phyloP scores from a whole-genome alignment of 2,888 invertebrate genomes.

The Dryadula phaetusa region DNA sequence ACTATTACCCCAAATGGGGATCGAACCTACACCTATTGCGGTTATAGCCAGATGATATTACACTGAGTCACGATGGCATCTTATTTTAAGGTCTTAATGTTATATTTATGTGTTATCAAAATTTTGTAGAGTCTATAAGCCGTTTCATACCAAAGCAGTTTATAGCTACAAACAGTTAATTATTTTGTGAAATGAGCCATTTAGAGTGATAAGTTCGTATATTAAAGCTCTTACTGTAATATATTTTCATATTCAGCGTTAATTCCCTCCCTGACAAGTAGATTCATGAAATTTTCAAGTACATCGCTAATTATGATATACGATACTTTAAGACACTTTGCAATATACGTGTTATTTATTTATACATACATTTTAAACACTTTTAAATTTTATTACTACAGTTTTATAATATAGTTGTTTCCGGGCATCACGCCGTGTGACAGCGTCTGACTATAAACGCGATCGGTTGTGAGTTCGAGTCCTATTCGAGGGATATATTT shows the following conservation, averaged over 20 bases:
- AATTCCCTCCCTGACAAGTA: conserved; percentile 27
- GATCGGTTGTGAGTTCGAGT: too few species aligned
- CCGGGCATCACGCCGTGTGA: too few species aligned
- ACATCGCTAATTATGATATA: conserved; percentile 28
- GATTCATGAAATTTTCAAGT: conserved; percentile 32
- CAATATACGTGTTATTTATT: not conserved
- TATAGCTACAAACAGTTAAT: conserved; percentile 1
- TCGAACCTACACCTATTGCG: too few species aligned
- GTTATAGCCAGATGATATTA: too few species aligned
- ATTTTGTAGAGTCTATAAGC: not conserved
- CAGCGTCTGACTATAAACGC: too few species aligned
- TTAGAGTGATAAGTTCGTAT: conserved; percentile 14
- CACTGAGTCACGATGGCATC: too few species aligned
- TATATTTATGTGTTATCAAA: not conserved
- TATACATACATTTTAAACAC: not conserved
- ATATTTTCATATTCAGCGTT: conserved; percentile 22
- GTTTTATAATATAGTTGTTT: too few species aligned
- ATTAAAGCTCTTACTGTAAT: conserved; percentile 21
- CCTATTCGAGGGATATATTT: too few species aligned
- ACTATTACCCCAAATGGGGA: too few species aligned
- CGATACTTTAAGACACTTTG: not conserved
- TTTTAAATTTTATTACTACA: too few species aligned
- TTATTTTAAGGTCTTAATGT: not conserved
- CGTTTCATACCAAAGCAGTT: not conserved
- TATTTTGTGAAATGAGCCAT: conserved; percentile 22